Evolutionary conservation across 1,140 invertebrate genomes (phyloP).

Genomic region (Formica exsecta): DNA sequence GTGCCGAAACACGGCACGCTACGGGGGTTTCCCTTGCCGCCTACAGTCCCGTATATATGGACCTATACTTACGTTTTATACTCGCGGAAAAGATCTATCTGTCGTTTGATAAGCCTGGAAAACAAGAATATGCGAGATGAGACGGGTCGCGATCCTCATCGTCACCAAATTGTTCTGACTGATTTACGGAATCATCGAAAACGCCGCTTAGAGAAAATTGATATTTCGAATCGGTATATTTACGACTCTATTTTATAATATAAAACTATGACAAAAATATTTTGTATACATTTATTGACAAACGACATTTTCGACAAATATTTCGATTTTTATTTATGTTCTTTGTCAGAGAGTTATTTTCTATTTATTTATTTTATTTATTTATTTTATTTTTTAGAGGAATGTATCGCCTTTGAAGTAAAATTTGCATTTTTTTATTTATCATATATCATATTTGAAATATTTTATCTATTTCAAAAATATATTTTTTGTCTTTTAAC

Average conservation of each 20-base stretch:
- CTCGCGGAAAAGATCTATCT: neutral
- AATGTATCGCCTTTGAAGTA: neutral
- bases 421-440: constrained; percentile 15
- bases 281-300: neutral
- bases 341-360: neutral
- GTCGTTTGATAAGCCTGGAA: neutral
- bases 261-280: neutral
- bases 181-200: neutral
- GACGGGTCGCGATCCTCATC: neutral
- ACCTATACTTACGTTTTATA: constrained; percentile 48
- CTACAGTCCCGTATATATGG: neutral
- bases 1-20: constrained; percentile 67
- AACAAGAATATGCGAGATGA: neutral
- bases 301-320: neutral
- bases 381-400: neutral
- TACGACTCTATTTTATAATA: neutral
- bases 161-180: neutral
- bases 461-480: constrained; percentile 18
- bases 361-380: constrained; percentile 19
- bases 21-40: constrained; percentile 36
- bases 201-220: neutral
- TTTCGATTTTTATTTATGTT: neutral
- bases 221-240: neutral
- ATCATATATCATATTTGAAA: constrained; percentile 1
- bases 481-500: constrained; percentile 2